Base-by-base conservation (phyloP, 2,797 vertebrate species). In the Sebastes flavidus region DNA sequence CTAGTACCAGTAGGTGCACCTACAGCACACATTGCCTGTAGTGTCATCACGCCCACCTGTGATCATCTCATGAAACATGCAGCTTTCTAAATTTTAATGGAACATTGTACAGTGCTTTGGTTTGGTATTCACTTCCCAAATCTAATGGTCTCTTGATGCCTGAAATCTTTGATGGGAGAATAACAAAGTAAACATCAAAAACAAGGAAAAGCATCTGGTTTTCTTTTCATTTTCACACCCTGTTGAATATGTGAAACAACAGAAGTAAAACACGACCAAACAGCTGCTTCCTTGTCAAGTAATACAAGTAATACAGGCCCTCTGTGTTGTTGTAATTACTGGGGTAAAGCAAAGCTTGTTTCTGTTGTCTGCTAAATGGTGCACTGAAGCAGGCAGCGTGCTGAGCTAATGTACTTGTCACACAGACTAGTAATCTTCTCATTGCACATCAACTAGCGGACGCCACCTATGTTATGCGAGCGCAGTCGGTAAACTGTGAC, bases 361-460 rank as follows among this genome's bases (percentile, higher is more conserved):
- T 25, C 27, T 65, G 25, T 65, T 71, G 46, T 73, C 46, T 34
- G 77, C 75, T 72, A 12, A 73, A 25, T 38, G 10, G 38, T 22
- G 49, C 58, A 22, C 22, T 58, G 71, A 76, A 22, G 68, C 29
- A 55, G 71, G 36, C 76, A 52, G 29, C 56, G 5, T 22, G 30
- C 36, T 25, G 58, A 69, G 75, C 65, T 55, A 14, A 46, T 63
- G 55, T 54, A 27, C 52, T 46, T 74, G 59, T 65, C 62, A 30
- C 66, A 71, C 69, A 71, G 61, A 72, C 46, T 20, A 38, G 46
- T 69, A 70, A 29, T 72, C 70, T 30, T 81, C 49, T 73, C 70
- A 25, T 10, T 61, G 65, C 59, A 32, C 58, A 56, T 75, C 72
- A 77, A 46, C 59, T 22, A 52, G 32, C 36, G 42, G 58, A 77